Percentiles rank a stretch among this genome's conserved stretches.
Conservation (phyloP, 2,113 vertebrate genomes). For the Polypterus senegalus region DNA sequence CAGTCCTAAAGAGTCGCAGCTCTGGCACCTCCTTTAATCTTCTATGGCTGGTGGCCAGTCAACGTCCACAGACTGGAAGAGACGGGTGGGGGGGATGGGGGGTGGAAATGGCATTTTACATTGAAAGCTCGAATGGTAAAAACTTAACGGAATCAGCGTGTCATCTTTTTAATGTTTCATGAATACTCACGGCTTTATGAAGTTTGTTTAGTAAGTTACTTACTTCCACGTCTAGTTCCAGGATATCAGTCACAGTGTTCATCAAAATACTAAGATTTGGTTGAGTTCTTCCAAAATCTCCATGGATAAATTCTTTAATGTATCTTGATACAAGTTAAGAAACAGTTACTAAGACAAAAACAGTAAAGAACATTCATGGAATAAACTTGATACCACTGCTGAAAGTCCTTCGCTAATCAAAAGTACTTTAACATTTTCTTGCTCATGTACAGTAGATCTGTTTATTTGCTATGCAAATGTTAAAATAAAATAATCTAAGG, state of each 20-base stretch:
- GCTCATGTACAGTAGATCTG: too few species aligned
- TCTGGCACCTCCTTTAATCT: slow-evolving; percentile 43
- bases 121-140: too few species aligned
- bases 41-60: slow-evolving; percentile 86
- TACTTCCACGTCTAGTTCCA: slow-evolving; percentile 93
- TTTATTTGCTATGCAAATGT: too few species aligned
- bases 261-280: slow-evolving; percentile 80
- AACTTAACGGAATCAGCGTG: neutral
- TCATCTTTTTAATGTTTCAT: neutral
- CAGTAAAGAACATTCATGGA: too few species aligned
- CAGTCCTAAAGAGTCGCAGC: too few species aligned
- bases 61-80: slow-evolving; percentile 79
- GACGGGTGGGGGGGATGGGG: neutral
- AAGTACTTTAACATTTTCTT: too few species aligned
- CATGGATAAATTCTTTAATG: slow-evolving; percentile 94
- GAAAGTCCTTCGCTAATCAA: too few species aligned
- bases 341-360: slow-evolving; percentile 11
- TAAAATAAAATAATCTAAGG: too few species aligned
- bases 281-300: slow-evolving; percentile 91
- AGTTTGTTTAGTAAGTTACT: slow-evolving; percentile 15
- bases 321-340: slow-evolving; percentile 66
- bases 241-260: slow-evolving; percentile 73
- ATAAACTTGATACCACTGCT: too few species aligned
- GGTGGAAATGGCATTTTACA: neutral
- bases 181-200: neutral